These are phyloP conservation scores for Pachliopta kotzebuea DNA, from an alignment of 2,888 invertebrate species.

Conservation along the genomic window DNA sequence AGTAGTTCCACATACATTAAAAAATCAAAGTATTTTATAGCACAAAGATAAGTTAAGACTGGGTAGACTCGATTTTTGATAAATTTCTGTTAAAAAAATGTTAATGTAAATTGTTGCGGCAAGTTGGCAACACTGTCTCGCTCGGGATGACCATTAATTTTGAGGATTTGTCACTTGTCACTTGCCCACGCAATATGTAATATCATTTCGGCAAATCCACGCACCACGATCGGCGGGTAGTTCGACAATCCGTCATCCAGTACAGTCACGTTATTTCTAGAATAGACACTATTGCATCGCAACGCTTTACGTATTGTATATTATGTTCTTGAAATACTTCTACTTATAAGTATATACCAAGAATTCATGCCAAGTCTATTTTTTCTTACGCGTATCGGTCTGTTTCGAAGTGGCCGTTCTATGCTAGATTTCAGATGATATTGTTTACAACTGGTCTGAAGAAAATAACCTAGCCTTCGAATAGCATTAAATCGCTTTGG, in stretches of 20 bases:
- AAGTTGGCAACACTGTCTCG: constrained; percentile 13
- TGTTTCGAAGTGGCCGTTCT: constrained; percentile 18
- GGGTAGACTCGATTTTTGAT: not conserved
- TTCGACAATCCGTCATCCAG: constrained; percentile 48
- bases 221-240: constrained; percentile 39
- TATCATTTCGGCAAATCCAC: constrained; percentile 36
- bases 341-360: constrained; percentile 39
- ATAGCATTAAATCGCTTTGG: constrained; percentile 12
- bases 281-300: constrained; percentile 41
- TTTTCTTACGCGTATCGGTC: constrained; percentile 31
- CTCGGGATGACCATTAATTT: constrained; percentile 18
- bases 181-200: constrained; percentile 38
- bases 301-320: constrained; percentile 34
- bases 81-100: not conserved
- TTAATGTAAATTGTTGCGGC: constrained; percentile 11
- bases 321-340: constrained; percentile 37
- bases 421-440: constrained; percentile 25
- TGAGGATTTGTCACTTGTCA: constrained; percentile 49
- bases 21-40: too few species aligned
- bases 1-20: too few species aligned
- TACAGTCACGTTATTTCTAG: constrained; percentile 44
- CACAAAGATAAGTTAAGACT: too few species aligned
- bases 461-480: constrained; percentile 28
- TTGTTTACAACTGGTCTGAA: constrained; percentile 25
- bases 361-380: constrained; percentile 41